A percentile compares a stretch with the other conserved stretches of the same genome.
phyloP scores from a whole-genome alignment of 1,140 invertebrate species.

The Gonioctena quinquepunctata region DNA sequence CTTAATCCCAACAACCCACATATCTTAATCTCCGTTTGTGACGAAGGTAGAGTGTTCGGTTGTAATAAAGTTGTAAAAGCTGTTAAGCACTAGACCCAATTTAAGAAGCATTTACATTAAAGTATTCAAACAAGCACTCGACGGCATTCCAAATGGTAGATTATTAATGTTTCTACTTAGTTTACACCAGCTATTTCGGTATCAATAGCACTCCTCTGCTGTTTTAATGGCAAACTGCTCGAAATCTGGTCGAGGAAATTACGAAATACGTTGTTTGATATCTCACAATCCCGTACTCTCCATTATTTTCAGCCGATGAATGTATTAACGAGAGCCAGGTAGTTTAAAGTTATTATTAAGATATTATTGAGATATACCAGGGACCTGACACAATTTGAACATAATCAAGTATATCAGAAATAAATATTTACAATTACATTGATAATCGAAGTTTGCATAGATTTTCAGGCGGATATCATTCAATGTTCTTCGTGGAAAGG shows the following conservation, averaged over 20 bases:
- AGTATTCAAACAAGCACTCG: background rate
- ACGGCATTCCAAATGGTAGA: slow-evolving; percentile 10
- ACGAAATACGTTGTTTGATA: background rate
- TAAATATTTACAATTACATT: too few species aligned
- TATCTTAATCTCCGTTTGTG: background rate
- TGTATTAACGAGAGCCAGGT: too few species aligned
- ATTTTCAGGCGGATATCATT: too few species aligned
- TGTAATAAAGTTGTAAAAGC: slow-evolving; percentile 12
- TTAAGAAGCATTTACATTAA: slow-evolving; percentile 1
- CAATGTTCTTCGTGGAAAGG: too few species aligned
- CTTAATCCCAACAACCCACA: background rate
- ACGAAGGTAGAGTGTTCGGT: background rate
- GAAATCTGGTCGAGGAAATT: background rate
- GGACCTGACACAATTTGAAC: too few species aligned
- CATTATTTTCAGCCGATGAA: too few species aligned
- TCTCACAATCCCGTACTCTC: too few species aligned
- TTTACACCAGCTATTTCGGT: slow-evolving; percentile 12
- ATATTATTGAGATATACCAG: too few species aligned
- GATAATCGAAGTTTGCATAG: too few species aligned
- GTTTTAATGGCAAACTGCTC: background rate
- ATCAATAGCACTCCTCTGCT: slow-evolving; percentile 8
- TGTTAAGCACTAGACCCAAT: slow-evolving; percentile 15
- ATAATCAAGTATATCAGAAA: too few species aligned
- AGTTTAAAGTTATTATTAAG: too few species aligned
- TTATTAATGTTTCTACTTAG: slow-evolving; percentile 17